Evolutionary conservation across 2,888 invertebrate species (phyloP).

Genomic region (Diarsia dahlii): DNA sequence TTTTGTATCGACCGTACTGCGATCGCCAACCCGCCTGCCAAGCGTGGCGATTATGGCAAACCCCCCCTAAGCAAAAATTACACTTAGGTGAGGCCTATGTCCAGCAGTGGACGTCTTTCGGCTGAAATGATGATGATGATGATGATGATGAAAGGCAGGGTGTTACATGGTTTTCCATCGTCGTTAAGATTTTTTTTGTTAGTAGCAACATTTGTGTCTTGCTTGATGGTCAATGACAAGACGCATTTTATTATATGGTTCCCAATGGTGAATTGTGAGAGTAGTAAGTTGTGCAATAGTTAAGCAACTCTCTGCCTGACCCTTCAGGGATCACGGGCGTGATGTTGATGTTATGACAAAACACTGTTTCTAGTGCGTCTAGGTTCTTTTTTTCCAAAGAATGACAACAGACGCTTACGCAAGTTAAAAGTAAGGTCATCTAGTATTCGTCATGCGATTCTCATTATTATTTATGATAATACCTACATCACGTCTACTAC

Average conservation of each 20-base stretch:
- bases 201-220: not conserved
- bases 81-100: too few species aligned
- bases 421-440: slow-evolving; percentile 48
- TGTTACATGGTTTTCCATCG: not conserved
- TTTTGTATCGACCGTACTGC: too few species aligned
- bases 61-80: too few species aligned
- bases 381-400: slow-evolving; percentile 28
- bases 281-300: not conserved
- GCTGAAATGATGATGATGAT: too few species aligned
- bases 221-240: not conserved
- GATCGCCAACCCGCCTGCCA: too few species aligned
- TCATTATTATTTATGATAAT: slow-evolving; percentile 37
- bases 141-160: too few species aligned
- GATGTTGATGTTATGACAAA: slow-evolving; percentile 1
- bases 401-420: slow-evolving; percentile 42
- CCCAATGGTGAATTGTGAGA: not conserved
- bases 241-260: not conserved
- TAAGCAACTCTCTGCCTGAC: not conserved
- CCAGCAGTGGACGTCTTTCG: too few species aligned
- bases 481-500: slow-evolving; percentile 35
- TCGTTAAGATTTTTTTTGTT: not conserved
- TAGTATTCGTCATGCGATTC: slow-evolving; percentile 55
- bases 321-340: not conserved
- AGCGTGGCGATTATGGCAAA: too few species aligned
- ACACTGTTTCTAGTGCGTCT: slow-evolving; percentile 8